These are phyloP conservation scores for Colossoma macropomum DNA, from an alignment of 2,113 vertebrate genomes.

Conservation along the genomic window DNA sequence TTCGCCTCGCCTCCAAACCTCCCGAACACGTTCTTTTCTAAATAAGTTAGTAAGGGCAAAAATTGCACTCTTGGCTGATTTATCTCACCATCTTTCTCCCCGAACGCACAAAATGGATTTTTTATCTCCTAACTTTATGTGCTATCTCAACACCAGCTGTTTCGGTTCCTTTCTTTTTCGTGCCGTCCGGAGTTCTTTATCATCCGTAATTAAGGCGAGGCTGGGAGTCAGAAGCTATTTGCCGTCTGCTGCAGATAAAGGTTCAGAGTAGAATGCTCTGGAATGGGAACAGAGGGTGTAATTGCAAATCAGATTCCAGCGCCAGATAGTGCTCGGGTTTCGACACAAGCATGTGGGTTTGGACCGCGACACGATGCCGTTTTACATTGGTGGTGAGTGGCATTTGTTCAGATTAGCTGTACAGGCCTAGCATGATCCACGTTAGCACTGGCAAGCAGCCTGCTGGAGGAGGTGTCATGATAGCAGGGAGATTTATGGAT, in stretches of 20 bases:
- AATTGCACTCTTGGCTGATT: conserved; percentile 5
- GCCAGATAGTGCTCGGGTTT: conserved; percentile 12
- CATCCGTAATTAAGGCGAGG: conserved; percentile 45
- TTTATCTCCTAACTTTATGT: conserved; percentile 22
- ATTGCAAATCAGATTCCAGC: conserved; percentile 36
- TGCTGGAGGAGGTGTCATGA: background rate
- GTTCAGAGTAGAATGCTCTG: conserved; percentile 8
- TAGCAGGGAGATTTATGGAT: background rate
- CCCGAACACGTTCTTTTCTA: background rate
- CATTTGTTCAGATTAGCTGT: background rate
- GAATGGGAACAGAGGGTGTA: conserved; percentile 32
- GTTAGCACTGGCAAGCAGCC: background rate
- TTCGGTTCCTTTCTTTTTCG: background rate
- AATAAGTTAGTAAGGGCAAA: conserved; percentile 21
- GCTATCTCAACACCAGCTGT: conserved; percentile 38
- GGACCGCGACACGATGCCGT: background rate
- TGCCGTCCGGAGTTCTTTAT: conserved; percentile 29
- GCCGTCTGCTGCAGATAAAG: conserved; percentile 39
- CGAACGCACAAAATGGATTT: conserved; percentile 18
- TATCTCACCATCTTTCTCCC: conserved; percentile 26
- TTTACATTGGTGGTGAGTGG: background rate
- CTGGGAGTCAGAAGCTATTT: conserved; percentile 40
- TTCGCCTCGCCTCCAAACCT: background rate
- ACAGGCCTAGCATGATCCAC: background rate
- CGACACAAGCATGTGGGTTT: background rate